Percentiles rank a stretch among this genome's conserved stretches.
phyloP scores from a whole-genome alignment of 2,797 vertebrate species.

The Sorex maritimensis region DNA sequence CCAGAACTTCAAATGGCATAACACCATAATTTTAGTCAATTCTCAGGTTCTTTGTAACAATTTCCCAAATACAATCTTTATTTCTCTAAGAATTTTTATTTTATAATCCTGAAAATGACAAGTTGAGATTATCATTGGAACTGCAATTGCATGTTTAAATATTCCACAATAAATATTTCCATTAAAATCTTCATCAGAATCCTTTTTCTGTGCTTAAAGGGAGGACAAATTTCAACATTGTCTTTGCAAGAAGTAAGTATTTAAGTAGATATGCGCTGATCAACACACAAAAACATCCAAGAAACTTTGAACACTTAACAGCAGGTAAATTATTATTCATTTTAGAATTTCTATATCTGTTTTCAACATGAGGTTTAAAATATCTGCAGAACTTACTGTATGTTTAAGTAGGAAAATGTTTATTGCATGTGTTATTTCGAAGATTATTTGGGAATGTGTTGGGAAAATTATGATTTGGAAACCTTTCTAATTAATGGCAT shows the following conservation, averaged over 20 bases:
- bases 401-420: background rate
- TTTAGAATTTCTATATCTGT: background rate
- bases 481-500: background rate
- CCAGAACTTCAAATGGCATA: background rate
- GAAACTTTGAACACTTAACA: background rate
- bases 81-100: background rate
- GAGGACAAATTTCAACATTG: background rate
- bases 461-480: background rate
- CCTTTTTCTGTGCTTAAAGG: background rate
- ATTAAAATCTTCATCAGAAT: background rate
- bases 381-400: background rate
- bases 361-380: background rate
- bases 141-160: background rate
- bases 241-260: background rate
- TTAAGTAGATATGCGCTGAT: slow-evolving; percentile 14
- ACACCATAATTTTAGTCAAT: background rate
- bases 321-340: slow-evolving; percentile 13
- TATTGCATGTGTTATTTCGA: background rate
- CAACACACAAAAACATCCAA: background rate
- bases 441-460: background rate
- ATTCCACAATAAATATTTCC: background rate
- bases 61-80: background rate
- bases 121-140: background rate
- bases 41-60: background rate
- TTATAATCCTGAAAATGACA: rapidly evolving